Base-by-base conservation (phyloP, 2,113 vertebrate genomes). In the Antennarius striatus region DNA sequence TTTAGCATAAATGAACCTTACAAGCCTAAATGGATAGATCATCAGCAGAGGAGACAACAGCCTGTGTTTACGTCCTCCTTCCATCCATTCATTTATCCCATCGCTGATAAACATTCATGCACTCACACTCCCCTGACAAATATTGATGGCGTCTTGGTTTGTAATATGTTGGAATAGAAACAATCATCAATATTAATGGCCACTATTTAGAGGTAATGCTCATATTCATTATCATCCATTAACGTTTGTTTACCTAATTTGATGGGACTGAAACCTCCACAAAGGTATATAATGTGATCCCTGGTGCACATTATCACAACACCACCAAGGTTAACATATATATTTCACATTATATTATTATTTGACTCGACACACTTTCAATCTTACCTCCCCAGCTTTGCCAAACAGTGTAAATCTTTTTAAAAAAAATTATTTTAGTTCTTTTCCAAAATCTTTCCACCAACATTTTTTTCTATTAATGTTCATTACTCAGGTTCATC, bases 191-290 rank as follows among this genome's bases (percentile, higher is more conserved):
- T 85, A 85, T 86, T 90, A 85, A 89, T 84, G 80, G 48, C 46
- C 71, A 79, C 66, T 72, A 58, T 87, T 82, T 70, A 61, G 72
- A 77, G 79, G 83, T 89, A 81, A 83, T 81, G 65, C 76, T 75
- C 72, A 59, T 74, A 80, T 84, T 87, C 65, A 83, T 91, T 86
- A 83, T 77, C 65, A 53, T 80, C 79, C 61, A 77, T 85, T 84
- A 83, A 79, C 80, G 78, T 88, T 88, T 88, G 87, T 89, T 86
- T 83, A 70, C 59, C 43, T 83, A 61, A 81, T 86, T 81, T 75
- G 63, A 84, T 86, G 55, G 59, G 60, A 80, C 64, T 68, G 16
- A 63, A 71, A 75, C 85, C 84, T 79, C 82, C 65, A 73, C 70
- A 74, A 80, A 70, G 58, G 68, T 77, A 63, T 43, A 32, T 54